A percentile compares a stretch with the other conserved stretches of the same genome.
Conservation (phyloP, 1,140 invertebrate species). For the Meloidogyne chitwoodi region DNA sequence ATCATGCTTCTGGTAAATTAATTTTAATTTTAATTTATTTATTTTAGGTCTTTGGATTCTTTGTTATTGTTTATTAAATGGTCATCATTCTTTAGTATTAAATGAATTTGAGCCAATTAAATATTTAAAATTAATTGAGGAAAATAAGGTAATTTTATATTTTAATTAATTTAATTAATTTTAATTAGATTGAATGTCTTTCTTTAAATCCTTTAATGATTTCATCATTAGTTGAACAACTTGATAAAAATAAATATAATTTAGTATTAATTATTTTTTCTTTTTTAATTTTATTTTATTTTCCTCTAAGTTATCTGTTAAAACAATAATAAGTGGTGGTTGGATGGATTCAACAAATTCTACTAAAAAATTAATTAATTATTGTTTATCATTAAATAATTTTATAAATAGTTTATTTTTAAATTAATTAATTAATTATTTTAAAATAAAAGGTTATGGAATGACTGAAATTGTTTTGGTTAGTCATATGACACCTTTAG, state of each 20-base stretch:
- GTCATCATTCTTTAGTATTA: neutral
- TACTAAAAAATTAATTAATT: neutral
- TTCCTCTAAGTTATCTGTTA: neutral
- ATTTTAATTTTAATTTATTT: neutral
- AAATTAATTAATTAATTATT: too few species aligned
- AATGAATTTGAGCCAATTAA: neutral
- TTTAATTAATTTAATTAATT: too few species aligned
- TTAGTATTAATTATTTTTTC: neutral
- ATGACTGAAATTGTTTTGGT: conserved; percentile 49
- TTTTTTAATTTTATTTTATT: neutral
- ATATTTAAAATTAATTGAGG: neutral
- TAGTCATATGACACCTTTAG: conserved; percentile 47
- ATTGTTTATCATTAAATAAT: neutral
- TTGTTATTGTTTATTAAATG: neutral
- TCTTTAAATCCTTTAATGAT: neutral
- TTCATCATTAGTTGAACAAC: neutral
- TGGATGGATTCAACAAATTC: neutral
- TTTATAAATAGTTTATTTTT: neutral
- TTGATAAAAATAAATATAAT: neutral
- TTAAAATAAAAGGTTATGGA: conserved; percentile 38
- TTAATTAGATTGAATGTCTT: neutral
- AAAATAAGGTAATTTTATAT: neutral
- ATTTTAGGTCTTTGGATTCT: neutral
- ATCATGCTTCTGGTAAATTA: neutral
- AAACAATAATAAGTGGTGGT: neutral